Evolutionary conservation across 2,113 vertebrate species (phyloP), one percentile per base, ranked within the genome.

Genomic region (Grus americana): DNA sequence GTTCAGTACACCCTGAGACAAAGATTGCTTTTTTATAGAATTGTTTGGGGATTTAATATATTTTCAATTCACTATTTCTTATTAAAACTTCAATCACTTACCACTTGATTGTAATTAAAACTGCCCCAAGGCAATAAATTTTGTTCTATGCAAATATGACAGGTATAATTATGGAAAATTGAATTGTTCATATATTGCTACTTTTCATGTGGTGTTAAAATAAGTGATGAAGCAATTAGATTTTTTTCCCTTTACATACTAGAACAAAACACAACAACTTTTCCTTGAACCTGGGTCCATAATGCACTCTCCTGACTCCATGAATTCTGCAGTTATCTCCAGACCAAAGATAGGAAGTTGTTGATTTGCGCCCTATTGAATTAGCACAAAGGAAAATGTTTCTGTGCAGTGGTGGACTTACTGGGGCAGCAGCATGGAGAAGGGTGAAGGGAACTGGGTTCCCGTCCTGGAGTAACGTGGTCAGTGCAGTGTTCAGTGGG

Each of bases 71-170:
- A 91, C 42, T 63, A 15, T 90, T 96, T 95, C 87, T 93, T 96
- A 95, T 97, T 98, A 97, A 97, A 98, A 93, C 76, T 84, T 98
- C 93, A 95, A 83, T 97, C 90, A 88, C 32, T 40, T 30, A 82
- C 44, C 58, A 80, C 46, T 96, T 97, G 76, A 95, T 97, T 97
- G 83, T 97, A 98, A 98, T 98, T 97, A 98, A 97, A 97, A 96
- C 36, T 88, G 49, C 88, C 92, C 40, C 21, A 65, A 95, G 95
- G 97, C 94, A 97, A 96, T 97, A 98, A 73, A 96, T 97, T 97
- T 87, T 98, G 46, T 92, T 96, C 92, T 95, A 34, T 67, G 85
- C 85, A 88, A 97, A 95, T 93, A 89, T 78, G 92, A 86, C 65
- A 97, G 83, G 78, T 92, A 78, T 97, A 97, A 97, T 95, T 97